Evolutionary conservation across 35 echinoderm and acorn worm genomes (phyloP).

Genomic region (Apostichopus californicus): DNA sequence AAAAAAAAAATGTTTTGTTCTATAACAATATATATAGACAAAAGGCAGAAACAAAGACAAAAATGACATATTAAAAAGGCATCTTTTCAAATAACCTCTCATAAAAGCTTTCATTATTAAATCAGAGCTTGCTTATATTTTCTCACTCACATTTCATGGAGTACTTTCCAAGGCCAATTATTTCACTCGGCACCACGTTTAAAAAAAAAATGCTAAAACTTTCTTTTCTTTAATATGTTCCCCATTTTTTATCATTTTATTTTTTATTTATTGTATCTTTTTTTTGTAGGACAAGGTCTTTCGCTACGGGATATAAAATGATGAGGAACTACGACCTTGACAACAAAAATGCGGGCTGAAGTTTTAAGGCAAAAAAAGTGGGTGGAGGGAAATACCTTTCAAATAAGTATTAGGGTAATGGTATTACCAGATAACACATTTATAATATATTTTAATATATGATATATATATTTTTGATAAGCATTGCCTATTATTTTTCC

Average conservation of each 20-base stretch:
- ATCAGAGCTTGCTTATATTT: neutral
- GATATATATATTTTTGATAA: no score
- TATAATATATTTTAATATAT: no score
- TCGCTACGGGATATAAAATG: neutral
- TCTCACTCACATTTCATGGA: neutral
- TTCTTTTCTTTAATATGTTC: no score
- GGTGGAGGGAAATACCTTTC: neutral
- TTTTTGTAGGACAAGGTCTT: neutral
- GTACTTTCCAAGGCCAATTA: neutral
- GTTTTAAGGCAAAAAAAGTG: neutral
- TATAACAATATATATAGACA: neutral
- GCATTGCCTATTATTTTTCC: neutral
- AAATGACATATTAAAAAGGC: slow-evolving; percentile 4
- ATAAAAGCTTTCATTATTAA: neutral
- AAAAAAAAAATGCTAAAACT: neutral
- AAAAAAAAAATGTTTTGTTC: neutral
- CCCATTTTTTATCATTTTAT: no score
- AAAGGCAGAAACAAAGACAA: neutral
- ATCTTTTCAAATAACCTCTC: slow-evolving; percentile 12
- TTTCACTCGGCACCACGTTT: neutral
- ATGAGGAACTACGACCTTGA: neutral
- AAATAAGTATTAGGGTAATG: neutral
- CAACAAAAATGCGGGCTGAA: neutral
- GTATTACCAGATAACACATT: neutral
- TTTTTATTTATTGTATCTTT: neutral